Percentiles rank a stretch among this genome's conserved stretches.
Conservation (phyloP, 2,113 vertebrate species). For the Hassar affinis region DNA sequence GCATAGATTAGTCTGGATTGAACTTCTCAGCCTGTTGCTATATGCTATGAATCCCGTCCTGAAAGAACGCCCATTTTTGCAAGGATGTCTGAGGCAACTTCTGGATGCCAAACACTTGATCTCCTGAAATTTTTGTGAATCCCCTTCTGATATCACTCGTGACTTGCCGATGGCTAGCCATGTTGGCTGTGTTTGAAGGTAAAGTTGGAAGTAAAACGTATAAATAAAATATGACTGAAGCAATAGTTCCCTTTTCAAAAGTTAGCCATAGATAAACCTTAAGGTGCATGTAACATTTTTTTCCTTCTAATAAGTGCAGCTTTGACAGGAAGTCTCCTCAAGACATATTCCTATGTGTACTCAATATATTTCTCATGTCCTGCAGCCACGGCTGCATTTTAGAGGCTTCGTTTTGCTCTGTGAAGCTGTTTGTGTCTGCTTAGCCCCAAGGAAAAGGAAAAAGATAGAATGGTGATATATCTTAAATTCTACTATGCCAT, state of each 20-base stretch:
- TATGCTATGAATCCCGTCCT: not conserved
- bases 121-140: not conserved
- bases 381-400: not conserved
- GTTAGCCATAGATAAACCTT: not conserved
- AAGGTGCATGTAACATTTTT: not conserved
- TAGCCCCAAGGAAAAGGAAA: slow-evolving; percentile 2
- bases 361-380: not conserved
- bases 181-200: not conserved
- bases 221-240: not conserved
- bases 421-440: not conserved
- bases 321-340: slow-evolving; percentile 6
- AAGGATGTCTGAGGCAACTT: not conserved
- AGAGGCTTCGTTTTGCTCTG: not conserved
- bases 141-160: not conserved
- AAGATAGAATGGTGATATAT: not conserved
- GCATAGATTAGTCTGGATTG: not conserved
- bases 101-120: not conserved
- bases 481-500: not conserved
- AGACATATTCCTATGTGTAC: not conserved
- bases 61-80: not conserved
- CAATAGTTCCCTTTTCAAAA: not conserved
- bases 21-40: not conserved
- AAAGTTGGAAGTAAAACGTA: not conserved
- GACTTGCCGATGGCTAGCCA: not conserved
- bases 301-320: not conserved